Base-by-base conservation (phyloP, 1,140 invertebrate genomes). In the Cyrtorhinus lividipennis region DNA sequence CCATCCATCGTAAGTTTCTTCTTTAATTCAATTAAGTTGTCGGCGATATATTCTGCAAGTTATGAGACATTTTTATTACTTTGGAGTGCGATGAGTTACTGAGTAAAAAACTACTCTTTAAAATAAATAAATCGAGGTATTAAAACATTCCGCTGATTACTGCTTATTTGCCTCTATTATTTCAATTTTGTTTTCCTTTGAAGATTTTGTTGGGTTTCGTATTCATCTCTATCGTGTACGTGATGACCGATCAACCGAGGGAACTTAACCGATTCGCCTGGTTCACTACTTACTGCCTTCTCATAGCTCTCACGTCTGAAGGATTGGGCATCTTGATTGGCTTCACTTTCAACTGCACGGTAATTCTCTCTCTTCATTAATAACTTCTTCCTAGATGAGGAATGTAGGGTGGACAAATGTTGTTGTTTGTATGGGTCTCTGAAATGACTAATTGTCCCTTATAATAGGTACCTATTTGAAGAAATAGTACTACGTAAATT, bases 261-360 rank as follows among this genome's bases (percentile, higher is more conserved):
- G 73, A 76, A 44, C 24, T 66, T 18, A 26, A 68, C 5, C 62
- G 76, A 64, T 74, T 76, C 57, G 1, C 66, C 0, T 83, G 83
- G 78, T 86, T 90, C 66, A 81, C 81, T 45, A 69, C 76, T 0
- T 80, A 83, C 23, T 83, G 85, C 48, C 75, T 87, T 24, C 62
- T 88, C 22, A 82, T 84, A 0, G 80, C 81, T 2, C 73, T 89
- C 1, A 86, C 86, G 44, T 85, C 86, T 0, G 87, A 90, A 71
- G 86, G 84, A 63, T 79, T 88, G 71, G 88, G 82, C 1, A 72
- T 87, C 1, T 73, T 85, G 1, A 82, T 90, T 64, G 83, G 82
- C 0, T 85, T 84, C 13, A 78, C 78, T 12, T 75, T 88, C 1
- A 87, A 78, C 70, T 78, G 85, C 62, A 80, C 86, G 63, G 87